Conservation (phyloP, 2,888 invertebrate genomes). For the Heliconius sara region DNA sequence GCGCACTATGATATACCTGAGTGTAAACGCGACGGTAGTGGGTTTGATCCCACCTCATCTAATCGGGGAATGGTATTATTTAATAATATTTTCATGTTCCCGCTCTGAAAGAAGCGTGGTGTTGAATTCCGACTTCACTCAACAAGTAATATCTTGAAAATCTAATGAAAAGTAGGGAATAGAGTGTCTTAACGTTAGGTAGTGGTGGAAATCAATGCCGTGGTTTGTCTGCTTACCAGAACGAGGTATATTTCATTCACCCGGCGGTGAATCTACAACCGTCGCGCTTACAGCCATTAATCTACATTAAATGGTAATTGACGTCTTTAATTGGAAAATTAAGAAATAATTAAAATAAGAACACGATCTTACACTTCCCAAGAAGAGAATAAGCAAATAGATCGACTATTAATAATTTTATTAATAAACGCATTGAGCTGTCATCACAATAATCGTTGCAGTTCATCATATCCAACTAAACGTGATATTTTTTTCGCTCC, state of each 20-base stretch:
- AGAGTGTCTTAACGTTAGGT: too few relatives aligned
- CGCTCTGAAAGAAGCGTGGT: too few relatives aligned
- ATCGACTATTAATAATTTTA: conserved; percentile 38
- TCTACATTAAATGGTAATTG: neutral
- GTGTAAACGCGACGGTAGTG: too few relatives aligned
- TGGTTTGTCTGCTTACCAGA: neutral
- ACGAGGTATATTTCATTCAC: neutral
- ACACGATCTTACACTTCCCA: conserved; percentile 24
- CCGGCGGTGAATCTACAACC: neutral
- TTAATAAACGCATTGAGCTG: conserved; percentile 46
- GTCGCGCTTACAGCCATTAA: neutral
- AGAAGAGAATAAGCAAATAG: conserved; percentile 31
- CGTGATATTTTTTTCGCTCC: conserved; percentile 42
- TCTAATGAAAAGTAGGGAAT: too few relatives aligned
- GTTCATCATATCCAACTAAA: conserved; percentile 39
- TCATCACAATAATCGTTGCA: conserved; percentile 44
- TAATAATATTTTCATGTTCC: too few relatives aligned
- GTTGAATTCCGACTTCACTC: too few relatives aligned
- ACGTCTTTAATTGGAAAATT: neutral
- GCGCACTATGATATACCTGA: too few relatives aligned
- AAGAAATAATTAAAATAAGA: neutral
- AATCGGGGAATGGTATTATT: too few relatives aligned
- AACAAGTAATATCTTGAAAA: too few relatives aligned
- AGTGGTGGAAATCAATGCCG: too few relatives aligned
- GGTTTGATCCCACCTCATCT: too few relatives aligned